phyloP scores from a whole-genome alignment of 2,113 vertebrate genomes.

The Pholis gunnellus region DNA sequence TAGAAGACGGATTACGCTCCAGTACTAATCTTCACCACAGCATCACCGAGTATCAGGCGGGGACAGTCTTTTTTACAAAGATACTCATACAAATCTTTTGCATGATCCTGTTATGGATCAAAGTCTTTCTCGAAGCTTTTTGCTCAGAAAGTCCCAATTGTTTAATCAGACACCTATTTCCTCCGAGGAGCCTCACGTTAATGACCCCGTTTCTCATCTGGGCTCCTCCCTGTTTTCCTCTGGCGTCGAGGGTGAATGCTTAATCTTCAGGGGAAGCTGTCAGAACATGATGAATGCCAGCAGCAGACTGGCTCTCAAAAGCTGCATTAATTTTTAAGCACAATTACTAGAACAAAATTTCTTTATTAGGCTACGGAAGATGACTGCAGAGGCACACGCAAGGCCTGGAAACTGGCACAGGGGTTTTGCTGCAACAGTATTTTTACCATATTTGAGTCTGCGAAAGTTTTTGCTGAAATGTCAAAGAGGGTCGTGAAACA shows the following conservation, averaged over 20 bases:
- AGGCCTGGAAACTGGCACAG: conserved; percentile 12
- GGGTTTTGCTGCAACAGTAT: not conserved
- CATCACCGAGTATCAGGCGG: conserved; percentile 38
- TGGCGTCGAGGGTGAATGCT: conserved; percentile 65
- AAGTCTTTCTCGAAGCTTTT: conserved; percentile 53
- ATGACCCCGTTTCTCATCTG: conserved; percentile 78
- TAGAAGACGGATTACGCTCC: conserved; percentile 25
- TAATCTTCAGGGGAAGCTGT: conserved; percentile 78
- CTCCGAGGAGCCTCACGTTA: conserved; percentile 62
- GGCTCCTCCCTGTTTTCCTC: conserved; percentile 68
- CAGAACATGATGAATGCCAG: conserved; percentile 78
- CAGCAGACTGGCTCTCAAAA: conserved; percentile 71
- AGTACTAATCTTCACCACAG: conserved; percentile 25
- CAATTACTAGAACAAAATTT: conserved; percentile 63
- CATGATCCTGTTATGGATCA: conserved; percentile 55
- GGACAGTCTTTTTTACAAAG: conserved; percentile 34
- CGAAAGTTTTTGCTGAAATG: not conserved
- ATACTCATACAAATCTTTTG: conserved; percentile 53
- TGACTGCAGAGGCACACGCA: conserved; percentile 38
- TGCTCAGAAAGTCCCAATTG: conserved; percentile 59
- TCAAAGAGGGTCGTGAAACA: conserved; percentile 8
- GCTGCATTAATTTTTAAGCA: conserved; percentile 79
- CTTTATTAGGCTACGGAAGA: conserved; percentile 50
- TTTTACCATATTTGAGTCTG: conserved; percentile 3
- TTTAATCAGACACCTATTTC: conserved; percentile 70